These are phyloP conservation scores for Chionomys nivalis DNA, from an alignment of 2,113 vertebrate species.

Conservation along the genomic window DNA sequence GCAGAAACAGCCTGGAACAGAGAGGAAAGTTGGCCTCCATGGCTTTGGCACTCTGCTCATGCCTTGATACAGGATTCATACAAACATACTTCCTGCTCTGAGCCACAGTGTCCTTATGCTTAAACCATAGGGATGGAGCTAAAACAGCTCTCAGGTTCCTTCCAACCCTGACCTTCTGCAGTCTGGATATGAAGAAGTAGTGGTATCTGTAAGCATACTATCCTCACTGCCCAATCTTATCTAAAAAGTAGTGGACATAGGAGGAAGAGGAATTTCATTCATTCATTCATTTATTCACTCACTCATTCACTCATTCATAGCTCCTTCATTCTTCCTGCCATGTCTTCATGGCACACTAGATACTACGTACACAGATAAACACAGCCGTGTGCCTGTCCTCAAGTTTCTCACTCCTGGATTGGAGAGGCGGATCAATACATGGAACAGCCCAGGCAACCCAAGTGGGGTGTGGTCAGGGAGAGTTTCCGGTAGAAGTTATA, in stretches of 20 bases:
- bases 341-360: not conserved
- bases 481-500: not conserved
- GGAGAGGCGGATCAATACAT: not conserved
- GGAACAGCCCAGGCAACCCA: too few relatives aligned
- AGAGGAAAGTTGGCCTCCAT: not conserved
- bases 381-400: not conserved
- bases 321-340: not conserved
- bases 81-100: not conserved
- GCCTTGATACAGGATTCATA: not conserved
- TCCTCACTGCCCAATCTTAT: not conserved
- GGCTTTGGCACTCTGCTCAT: not conserved
- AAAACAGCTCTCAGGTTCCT: not conserved
- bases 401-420: not conserved
- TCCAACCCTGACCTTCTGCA: not conserved
- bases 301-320: not conserved
- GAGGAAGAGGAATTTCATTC: not conserved
- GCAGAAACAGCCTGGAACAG: not conserved
- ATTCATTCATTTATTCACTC: not conserved
- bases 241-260: not conserved
- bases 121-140: not conserved
- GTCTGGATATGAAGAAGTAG: not conserved
- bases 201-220: not conserved
- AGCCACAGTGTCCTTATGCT: not conserved
- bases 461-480: not conserved
- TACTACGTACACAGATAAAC: not conserved